Percentiles rank a stretch among this genome's conserved stretches.
Conservation (phyloP, 2,797 vertebrate species). For the Ciconia nigra region DNA sequence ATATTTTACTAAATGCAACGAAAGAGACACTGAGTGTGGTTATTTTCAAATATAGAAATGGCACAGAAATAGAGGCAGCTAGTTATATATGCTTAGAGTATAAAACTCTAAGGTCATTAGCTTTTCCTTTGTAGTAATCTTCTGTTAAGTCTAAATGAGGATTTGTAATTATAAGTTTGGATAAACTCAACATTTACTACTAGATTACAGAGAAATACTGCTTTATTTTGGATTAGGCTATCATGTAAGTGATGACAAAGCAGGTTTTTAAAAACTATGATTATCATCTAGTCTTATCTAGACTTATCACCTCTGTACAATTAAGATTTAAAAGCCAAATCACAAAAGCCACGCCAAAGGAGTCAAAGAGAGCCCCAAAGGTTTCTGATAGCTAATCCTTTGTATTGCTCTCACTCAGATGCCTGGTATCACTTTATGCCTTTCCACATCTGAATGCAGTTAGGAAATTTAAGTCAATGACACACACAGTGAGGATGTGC, state of each 20-base stretch:
- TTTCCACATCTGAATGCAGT: background rate
- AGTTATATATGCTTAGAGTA: background rate
- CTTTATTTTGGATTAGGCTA: background rate
- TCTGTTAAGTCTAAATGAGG: background rate
- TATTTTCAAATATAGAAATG: background rate
- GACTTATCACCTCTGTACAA: background rate
- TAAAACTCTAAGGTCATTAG: background rate
- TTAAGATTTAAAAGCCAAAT: constrained; percentile 11
- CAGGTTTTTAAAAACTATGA: background rate
- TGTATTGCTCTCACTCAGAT: background rate
- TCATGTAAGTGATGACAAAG: background rate
- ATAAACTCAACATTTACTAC: background rate
- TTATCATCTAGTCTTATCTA: background rate
- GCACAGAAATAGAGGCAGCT: background rate
- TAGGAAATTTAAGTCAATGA: background rate
- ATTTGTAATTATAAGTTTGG: background rate
- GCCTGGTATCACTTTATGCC: background rate
- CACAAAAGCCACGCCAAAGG: background rate
- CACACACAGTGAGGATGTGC: background rate
- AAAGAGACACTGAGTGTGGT: background rate
- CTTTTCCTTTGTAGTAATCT: background rate
- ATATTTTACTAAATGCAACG: background rate
- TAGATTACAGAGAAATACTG: background rate
- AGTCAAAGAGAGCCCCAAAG: background rate
- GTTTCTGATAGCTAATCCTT: background rate